Base-by-base conservation (phyloP, 2,113 vertebrate species). In the Oxyruncus cristatus region DNA sequence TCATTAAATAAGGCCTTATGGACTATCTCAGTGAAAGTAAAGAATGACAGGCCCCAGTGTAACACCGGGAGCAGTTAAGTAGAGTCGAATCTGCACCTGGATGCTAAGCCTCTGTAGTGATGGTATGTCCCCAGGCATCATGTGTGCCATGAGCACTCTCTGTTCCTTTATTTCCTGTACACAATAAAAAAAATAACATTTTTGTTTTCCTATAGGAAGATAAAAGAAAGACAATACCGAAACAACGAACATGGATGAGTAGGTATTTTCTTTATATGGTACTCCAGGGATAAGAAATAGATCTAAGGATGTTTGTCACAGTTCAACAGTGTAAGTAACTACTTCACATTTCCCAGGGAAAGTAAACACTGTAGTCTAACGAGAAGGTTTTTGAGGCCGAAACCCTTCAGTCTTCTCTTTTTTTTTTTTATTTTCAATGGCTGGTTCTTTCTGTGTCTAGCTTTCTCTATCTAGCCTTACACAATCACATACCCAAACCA, bases 331-430 rank as follows among this genome's bases (percentile, higher is more conserved):
- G 56, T 61, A 89, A 96, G 77, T 39, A 79, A 77, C 88, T 88
- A 66, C 61, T 88, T 94, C 85, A 88, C 74, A 44, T 75, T 96
- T 95, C 85, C 42, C 70, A 88, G 37, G 46, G 84, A 89, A 94
- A 96, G 93, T 88, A 95, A 97, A 93, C 66, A 92, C 58, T 3
- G 2, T 26, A 53, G 65, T 76, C 72, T 92, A 47, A 80, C 37
- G 81, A 62, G 52, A 93, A 78, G 15, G 47, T 58, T 97, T 88
- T 63, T 91, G 47, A 92, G 67, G 46, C 50, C 74, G 85, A 96
- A 92, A 27, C 11, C 14, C 39, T 93, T 93, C 73, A 62, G 61
- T 71, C 15, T 28, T 56, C 12, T 24, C 11, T n/a, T 21, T 58
- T 21, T 18, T 33, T 35, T 67, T 85, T 65, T 63, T 68, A 70